These are phyloP conservation scores for Anguilla pacifica DNA, from an alignment of 2,797 vertebrate species.

Conservation along the genomic window DNA sequence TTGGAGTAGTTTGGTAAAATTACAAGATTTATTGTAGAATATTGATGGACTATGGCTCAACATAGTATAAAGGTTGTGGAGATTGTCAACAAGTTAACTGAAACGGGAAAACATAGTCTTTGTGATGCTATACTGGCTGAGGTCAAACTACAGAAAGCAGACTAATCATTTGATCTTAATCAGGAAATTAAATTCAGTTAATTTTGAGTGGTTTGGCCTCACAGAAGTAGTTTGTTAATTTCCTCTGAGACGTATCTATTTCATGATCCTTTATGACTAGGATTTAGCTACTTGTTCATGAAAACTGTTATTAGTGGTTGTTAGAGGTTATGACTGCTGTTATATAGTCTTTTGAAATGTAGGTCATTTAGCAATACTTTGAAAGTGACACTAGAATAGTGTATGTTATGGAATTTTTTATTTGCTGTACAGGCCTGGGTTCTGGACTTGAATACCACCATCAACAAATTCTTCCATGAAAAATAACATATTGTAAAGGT, in stretches of 20 bases:
- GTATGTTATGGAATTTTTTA: neutral
- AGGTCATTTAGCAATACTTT: neutral
- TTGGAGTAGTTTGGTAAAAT: neutral
- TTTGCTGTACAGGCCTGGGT: neutral
- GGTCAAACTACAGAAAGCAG: neutral
- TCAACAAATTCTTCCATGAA: neutral
- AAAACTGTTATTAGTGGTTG: neutral
- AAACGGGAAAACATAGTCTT: neutral
- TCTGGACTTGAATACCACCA: neutral
- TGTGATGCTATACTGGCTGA: neutral
- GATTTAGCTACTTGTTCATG: neutral
- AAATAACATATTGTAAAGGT: conserved; percentile 10
- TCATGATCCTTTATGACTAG: no score
- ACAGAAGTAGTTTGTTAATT: no score
- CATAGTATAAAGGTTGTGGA: neutral
- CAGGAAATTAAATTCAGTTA: neutral
- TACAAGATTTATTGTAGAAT: neutral
- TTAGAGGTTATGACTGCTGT: neutral
- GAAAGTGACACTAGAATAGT: neutral
- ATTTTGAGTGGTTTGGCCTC: no score
- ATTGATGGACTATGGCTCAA: neutral
- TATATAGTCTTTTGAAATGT: neutral
- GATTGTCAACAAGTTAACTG: neutral
- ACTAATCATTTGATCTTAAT: neutral
- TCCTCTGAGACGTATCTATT: no score